Percentiles rank a stretch among this genome's conserved stretches.
These are phyloP conservation scores for Brachylomia viminalis DNA, from an alignment of 2,888 invertebrate species.

Conservation along the genomic window DNA sequence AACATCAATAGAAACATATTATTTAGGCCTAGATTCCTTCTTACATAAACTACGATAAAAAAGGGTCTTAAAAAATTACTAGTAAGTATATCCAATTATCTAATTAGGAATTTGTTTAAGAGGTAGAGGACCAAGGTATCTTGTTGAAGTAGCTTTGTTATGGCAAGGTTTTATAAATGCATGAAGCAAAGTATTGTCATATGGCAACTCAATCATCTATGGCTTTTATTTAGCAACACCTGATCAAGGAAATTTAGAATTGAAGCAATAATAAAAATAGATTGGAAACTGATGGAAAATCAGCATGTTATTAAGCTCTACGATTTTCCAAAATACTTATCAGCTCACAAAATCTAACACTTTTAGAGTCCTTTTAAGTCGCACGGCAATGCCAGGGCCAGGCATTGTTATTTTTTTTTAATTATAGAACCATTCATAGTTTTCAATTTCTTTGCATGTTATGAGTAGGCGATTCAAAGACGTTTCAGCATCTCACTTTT, in stretches of 20 bases:
- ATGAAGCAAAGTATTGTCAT: conserved; percentile 48
- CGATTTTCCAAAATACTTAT: conserved; percentile 19
- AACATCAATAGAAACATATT: conserved; percentile 55
- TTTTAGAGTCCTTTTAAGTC: neutral
- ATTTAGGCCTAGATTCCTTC: conserved; percentile 64
- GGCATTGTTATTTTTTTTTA: too few species aligned
- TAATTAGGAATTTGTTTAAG: conserved; percentile 65
- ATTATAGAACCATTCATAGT: conserved; percentile 1
- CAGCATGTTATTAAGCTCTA: neutral
- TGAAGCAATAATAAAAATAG: neutral
- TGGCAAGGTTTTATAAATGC: conserved; percentile 66
- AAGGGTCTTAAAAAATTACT: conserved; percentile 59
- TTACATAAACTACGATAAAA: conserved; percentile 53
- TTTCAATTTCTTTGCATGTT: neutral
- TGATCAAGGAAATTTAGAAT: conserved; percentile 6
- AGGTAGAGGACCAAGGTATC: conserved; percentile 73
- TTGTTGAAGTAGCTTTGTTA: conserved; percentile 63
- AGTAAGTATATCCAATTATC: conserved; percentile 56
- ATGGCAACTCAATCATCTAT: conserved; percentile 66
- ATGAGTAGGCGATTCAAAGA: neutral
- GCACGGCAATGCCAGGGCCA: neutral
- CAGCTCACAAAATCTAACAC: neutral
- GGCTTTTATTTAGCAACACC: conserved; percentile 42
- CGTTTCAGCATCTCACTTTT: conserved; percentile 24
- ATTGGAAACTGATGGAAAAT: neutral